phyloP scores from a whole-genome alignment of 2,888 invertebrate species.

The Cotesia congregata region DNA sequence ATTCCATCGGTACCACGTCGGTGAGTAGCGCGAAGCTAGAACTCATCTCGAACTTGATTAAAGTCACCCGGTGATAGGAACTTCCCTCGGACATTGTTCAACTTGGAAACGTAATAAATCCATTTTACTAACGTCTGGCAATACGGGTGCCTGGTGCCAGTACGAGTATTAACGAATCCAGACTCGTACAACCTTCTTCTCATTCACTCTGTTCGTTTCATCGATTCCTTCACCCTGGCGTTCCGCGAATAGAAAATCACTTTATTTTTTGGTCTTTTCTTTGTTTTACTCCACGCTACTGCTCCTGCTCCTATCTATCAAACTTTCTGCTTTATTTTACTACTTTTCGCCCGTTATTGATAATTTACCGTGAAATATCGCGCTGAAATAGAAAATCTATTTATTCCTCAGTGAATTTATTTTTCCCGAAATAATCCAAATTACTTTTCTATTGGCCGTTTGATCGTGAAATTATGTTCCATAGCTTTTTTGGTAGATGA shows the following conservation, averaged over 20 bases:
- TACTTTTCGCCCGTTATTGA: not conserved
- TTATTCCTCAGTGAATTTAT: too few relatives aligned
- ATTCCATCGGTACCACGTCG: not conserved
- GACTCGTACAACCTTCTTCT: constrained; percentile 35
- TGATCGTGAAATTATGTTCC: too few relatives aligned
- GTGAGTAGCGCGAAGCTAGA: constrained; percentile 22
- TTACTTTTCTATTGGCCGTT: too few relatives aligned
- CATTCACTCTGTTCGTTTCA: constrained; percentile 25
- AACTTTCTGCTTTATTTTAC: not conserved
- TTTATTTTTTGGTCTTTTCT: not conserved
- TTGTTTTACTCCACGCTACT: not conserved
- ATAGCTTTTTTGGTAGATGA: too few relatives aligned
- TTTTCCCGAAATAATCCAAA: too few relatives aligned
- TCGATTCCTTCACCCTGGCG: not conserved
- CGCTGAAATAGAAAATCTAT: not conserved
- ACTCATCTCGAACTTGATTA: constrained; percentile 53
- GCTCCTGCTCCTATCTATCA: not conserved
- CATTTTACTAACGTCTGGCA: constrained; percentile 38
- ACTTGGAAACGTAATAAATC: constrained; percentile 45
- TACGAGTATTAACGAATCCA: constrained; percentile 34
- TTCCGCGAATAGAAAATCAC: constrained; percentile 4
- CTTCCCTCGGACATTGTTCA: constrained; percentile 43
- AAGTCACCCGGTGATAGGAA: constrained; percentile 51
- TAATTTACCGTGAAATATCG: not conserved
- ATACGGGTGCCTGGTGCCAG: too few relatives aligned